Percentiles rank a stretch among this genome's conserved stretches.
phyloP scores from a whole-genome alignment of 30 jellyfish, hydroid and myxozoan species.

The Sanderia malayensis region DNA sequence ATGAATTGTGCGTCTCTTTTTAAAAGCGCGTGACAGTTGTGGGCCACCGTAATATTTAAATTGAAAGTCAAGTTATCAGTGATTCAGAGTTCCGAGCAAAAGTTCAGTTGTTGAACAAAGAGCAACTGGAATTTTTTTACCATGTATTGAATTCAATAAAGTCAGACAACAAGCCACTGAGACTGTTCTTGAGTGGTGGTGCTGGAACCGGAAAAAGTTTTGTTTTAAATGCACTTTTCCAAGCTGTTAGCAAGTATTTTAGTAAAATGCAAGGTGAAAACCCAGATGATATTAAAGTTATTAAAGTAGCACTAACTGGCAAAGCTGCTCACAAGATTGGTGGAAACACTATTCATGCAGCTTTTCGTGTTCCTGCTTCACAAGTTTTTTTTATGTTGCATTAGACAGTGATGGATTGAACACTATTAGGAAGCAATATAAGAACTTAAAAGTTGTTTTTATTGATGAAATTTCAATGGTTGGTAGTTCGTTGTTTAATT shows the following conservation, averaged over 20 bases:
- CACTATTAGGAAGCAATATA: neutral
- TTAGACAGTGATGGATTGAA: neutral
- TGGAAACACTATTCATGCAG: conserved; percentile 18
- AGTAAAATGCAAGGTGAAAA: neutral
- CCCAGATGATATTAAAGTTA: conserved; percentile 12
- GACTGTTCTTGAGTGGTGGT: conserved; percentile 11
- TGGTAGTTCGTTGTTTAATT: neutral
- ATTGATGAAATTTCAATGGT: conserved; percentile 24
- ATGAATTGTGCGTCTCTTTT: too few species aligned
- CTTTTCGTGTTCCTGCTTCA: neutral
- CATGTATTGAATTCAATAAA: conserved; percentile 4
- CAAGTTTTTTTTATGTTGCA: neutral
- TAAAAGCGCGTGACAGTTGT: too few species aligned
- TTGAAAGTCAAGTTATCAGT: too few species aligned
- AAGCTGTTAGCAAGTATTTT: neutral
- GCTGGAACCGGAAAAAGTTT: conserved; percentile 15
- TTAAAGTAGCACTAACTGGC: conserved; percentile 10
- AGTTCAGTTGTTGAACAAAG: neutral
- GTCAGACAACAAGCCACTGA: neutral
- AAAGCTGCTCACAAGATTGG: conserved; percentile 18
- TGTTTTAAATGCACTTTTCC: neutral
- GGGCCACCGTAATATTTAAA: too few species aligned
- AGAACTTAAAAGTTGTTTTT: neutral
- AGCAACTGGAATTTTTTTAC: conserved; percentile 1
- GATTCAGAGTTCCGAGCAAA: neutral